Conservation (phyloP, 1,140 invertebrate species). For the Rhyzopertha dominica region DNA sequence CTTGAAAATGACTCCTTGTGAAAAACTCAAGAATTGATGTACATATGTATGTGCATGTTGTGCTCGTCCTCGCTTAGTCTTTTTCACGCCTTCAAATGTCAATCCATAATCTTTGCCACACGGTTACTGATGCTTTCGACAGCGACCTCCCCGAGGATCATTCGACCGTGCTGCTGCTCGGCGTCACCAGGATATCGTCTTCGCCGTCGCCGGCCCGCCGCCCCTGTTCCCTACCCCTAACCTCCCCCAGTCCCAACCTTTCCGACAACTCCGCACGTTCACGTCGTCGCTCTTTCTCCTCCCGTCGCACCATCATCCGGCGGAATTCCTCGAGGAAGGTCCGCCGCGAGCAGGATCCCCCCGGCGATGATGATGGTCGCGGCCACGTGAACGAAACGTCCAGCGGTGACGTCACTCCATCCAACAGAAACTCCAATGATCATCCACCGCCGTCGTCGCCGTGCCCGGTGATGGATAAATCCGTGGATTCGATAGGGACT, state of each 20-base stretch:
- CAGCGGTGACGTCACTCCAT: constrained; percentile 1
- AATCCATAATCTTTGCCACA: no score
- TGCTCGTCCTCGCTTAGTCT: neutral
- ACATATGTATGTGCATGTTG: no score
- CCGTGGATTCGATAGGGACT: constrained; percentile 70
- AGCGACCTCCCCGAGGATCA: constrained; percentile 43
- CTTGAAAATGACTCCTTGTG: no score
- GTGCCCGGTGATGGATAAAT: constrained; percentile 54
- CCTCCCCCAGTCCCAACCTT: constrained; percentile 6
- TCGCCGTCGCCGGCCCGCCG: constrained; percentile 35
- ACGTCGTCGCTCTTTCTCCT: constrained; percentile 13
- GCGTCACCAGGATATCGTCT: constrained; percentile 40
- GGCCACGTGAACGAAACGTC: no score
- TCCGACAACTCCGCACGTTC: constrained; percentile 1
- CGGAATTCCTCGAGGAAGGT: constrained; percentile 18
- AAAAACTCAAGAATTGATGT: no score
- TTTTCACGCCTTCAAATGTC: neutral
- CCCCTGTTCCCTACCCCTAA: constrained; percentile 36
- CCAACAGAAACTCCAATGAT: neutral
- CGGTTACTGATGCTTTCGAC: no score
- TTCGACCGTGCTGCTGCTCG: constrained; percentile 39
- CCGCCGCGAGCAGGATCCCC: no score
- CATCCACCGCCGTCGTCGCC: constrained; percentile 5
- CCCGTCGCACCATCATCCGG: constrained; percentile 4
- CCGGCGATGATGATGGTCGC: no score